Base-by-base conservation (phyloP, 2,888 invertebrate genomes). In the Hyalella azteca region DNA sequence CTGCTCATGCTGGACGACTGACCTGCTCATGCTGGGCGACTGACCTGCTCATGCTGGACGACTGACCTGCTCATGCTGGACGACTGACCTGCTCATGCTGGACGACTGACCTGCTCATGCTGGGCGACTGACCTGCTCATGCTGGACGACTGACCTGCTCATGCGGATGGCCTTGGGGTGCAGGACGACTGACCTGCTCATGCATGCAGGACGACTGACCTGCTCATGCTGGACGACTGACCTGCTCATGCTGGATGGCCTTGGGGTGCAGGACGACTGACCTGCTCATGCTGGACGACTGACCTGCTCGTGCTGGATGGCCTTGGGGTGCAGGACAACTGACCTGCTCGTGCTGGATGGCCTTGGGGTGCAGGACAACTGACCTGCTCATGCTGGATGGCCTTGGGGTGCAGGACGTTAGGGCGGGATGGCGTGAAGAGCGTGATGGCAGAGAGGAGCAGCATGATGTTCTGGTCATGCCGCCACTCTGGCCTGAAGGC, bases 401-500 rank as follows among this genome's bases (percentile, higher is more conserved):
- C 94, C 87, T 95, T 95, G 29, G 91, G 90, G 87, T 96, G 95
- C 85, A 95, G 92, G 26, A 96, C 92, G 86, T 93, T 91, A 0
- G 92, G 90, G 80, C 97, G 89, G 82, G 93, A 92, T 0, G 97
- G 95, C 78, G 94, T 92, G 88, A 98, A 98, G 75, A 98, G 89
- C 84, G 95, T 91, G 83, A 98, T 95, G 85, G 97, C 96, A 87
- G 94, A 94, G 88, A 98, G 90, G 86, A 98, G 93, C 36, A 96
- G 91, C 87, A 98, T 95, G 79, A 98, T 92, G 87, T 94, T 93
- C 87, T 95, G 94, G 89, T 98, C 97, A 60, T 91, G 90, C 40
- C 95, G 91, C 93, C 95, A 95, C 85, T 93, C 91, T 73, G 93
- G 91, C 87, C 94, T 93, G 88, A 98, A 96, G 0, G 95, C 93